Conservation (phyloP, 2,113 vertebrate species). For the Aythya baeri region DNA sequence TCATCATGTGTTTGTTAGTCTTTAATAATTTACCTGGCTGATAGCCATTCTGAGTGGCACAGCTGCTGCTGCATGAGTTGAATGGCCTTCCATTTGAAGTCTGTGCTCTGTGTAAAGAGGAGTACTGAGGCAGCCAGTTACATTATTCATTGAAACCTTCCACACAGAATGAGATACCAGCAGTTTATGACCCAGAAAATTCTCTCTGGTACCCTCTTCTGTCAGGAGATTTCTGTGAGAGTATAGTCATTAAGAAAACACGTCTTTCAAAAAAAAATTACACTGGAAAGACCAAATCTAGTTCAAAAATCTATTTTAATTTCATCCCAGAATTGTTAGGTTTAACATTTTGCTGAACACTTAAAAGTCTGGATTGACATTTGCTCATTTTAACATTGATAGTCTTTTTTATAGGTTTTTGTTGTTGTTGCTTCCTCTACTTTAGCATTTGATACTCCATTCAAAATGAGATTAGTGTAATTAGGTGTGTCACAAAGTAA, state of each 20-base stretch:
- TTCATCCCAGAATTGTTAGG: neutral
- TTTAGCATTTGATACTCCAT: neutral
- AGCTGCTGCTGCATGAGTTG: neutral
- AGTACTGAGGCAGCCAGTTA: neutral
- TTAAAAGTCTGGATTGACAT: neutral
- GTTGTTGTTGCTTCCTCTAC: neutral
- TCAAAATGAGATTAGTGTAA: neutral
- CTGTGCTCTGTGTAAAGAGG: neutral
- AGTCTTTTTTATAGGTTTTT: neutral
- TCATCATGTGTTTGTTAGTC: neutral
- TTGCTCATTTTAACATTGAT: neutral
- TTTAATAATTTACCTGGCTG: neutral
- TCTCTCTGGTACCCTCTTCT: neutral
- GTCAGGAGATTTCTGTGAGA: neutral
- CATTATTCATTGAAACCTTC: neutral
- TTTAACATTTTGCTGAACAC: neutral
- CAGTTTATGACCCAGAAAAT: neutral
- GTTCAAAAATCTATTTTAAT: neutral
- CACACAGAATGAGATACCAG: neutral
- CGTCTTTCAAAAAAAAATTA: neutral
- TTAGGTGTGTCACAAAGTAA: neutral
- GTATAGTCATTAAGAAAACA: neutral
- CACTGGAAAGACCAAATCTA: neutral
- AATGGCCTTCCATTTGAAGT: neutral
- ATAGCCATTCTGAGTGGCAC: neutral